phyloP scores from a whole-genome alignment of 2,113 vertebrate species.

The Chinchilla lanigera region DNA sequence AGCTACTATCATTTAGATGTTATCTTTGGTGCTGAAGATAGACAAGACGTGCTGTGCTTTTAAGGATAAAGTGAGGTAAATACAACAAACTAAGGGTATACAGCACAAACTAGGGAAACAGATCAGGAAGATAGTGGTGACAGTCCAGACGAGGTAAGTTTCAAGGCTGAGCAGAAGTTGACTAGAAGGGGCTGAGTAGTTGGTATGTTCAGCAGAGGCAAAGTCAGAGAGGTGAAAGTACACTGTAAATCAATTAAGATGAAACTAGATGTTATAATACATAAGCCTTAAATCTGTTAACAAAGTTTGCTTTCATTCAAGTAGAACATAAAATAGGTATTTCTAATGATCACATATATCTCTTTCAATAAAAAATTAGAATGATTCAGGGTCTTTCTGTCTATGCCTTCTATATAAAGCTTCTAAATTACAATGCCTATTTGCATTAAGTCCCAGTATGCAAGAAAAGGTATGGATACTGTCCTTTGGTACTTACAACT shows the following conservation, averaged over 20 bases:
- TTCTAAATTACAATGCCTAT: neutral
- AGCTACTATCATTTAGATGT: neutral
- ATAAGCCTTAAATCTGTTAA: neutral
- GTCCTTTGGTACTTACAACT: neutral
- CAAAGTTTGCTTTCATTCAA: neutral
- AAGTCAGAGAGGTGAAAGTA: neutral
- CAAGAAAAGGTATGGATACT: neutral
- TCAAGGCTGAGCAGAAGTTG: neutral
- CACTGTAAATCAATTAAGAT: neutral
- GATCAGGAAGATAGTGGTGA: neutral
- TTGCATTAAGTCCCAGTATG: neutral
- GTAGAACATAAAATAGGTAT: neutral
- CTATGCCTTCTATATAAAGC: neutral
- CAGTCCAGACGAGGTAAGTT: neutral
- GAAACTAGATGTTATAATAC: neutral
- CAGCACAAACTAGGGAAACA: neutral
- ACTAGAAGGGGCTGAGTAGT: neutral
- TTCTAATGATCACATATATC: neutral
- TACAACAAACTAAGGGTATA: neutral
- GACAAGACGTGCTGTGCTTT: neutral
- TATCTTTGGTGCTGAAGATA: neutral
- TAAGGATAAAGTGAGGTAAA: neutral
- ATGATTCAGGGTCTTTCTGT: neutral
- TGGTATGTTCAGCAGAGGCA: neutral
- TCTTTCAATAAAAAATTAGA: neutral